Conservation (phyloP, 1,140 invertebrate species). For the Drosophila arawakana region DNA sequence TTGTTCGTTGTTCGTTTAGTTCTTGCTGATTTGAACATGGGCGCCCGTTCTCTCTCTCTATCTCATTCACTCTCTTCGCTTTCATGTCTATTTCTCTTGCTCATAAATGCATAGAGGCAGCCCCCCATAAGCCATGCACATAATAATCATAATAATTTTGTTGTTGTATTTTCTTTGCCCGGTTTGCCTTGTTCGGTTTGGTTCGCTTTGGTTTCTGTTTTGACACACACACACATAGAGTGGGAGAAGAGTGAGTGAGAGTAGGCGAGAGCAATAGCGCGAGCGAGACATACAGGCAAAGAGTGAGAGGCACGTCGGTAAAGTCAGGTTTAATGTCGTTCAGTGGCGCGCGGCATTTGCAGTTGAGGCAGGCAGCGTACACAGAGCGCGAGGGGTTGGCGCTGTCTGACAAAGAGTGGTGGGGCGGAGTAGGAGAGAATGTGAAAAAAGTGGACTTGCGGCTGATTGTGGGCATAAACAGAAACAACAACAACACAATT, state of each 20-base stretch:
- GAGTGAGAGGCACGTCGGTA: constrained; percentile 39
- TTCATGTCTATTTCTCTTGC: background rate
- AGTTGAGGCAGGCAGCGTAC: constrained; percentile 70
- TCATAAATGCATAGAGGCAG: constrained; percentile 46
- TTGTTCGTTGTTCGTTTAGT: constrained; percentile 20
- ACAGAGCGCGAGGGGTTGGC: background rate
- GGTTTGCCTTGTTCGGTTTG: constrained; percentile 71
- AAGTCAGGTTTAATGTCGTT: constrained; percentile 82
- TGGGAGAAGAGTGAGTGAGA: constrained; percentile 19
- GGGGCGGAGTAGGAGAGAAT: background rate
- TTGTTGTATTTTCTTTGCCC: constrained; percentile 66
- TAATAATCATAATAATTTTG: constrained; percentile 59
- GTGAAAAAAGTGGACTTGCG: constrained; percentile 54
- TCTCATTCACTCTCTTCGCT: constrained; percentile 1
- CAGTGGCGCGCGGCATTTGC: constrained; percentile 66
- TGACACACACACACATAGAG: background rate
- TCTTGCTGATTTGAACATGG: constrained; percentile 14
- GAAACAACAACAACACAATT: constrained; percentile 11
- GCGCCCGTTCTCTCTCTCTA: constrained; percentile 6
- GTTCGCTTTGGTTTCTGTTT: constrained; percentile 53
- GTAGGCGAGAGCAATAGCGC: constrained; percentile 23
- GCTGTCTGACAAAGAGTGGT: background rate
- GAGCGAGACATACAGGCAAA: constrained; percentile 7
- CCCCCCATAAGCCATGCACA: constrained; percentile 43
- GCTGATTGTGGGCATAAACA: constrained; percentile 61